Evolutionary conservation across 1,140 invertebrate species (phyloP), one percentile per base, ranked within the genome.

Genomic region (Drosophila jambulina): DNA sequence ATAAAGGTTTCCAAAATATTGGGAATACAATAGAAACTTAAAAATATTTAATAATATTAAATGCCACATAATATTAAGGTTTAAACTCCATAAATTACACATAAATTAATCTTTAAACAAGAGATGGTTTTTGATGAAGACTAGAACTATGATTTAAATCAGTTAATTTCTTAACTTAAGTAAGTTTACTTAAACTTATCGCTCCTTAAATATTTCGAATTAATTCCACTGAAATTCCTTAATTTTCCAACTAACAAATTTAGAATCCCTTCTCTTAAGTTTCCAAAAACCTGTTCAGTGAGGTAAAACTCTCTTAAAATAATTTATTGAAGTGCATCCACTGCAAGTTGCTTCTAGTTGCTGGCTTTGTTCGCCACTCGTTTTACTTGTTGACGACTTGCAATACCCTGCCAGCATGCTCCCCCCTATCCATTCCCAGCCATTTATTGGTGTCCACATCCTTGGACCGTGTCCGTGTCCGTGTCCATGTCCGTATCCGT

Each of bases 371-470:
- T 42, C 51, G 54, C 32, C 34, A 42, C 15, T 78, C 43, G 56
- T 57, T 69, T 68, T 36, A 48, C 70, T 68, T 58, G 60, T 75
- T 51, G 59, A 64, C 70, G 49, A 63, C 58, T 74, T 53, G 63
- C 67, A 56, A 70, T 56, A 51, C 61, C 17, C 56, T 34, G n/a
- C 32, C 21, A 29, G 25, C 21, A 15, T 9, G 7, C 42, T 43
- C 7, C 23, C 21, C 3, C 3, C 6, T 8, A 4, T 0, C 23
- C 23, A 42, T 4, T 19, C 56, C 61, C 74, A 25, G 4, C 32
- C 38, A 45, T 51, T 60, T 58, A 61, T 77, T 34, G 74, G 67
- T 29, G 54, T 69, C 56, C 80, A 42, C 68, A 62, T 70, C 53
- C 64, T 17, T 40, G 40, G 46, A 46, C 61, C 65, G 46, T 72